Conservation (phyloP, 1,140 invertebrate species). For the Arctopsyche grandis region DNA sequence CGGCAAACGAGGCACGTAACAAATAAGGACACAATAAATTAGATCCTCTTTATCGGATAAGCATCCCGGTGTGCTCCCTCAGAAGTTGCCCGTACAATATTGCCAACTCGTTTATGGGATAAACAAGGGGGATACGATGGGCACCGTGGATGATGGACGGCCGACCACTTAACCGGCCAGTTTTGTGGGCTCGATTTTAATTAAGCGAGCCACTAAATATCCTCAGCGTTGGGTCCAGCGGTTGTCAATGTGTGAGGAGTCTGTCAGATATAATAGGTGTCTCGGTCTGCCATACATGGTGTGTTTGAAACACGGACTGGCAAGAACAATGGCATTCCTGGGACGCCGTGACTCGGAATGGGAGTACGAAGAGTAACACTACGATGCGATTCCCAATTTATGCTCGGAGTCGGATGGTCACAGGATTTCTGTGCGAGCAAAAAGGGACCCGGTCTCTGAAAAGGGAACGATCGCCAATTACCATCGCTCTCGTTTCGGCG, state of each 20-base stretch:
- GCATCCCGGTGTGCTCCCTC: constrained; percentile 2
- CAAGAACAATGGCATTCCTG: constrained; percentile 50
- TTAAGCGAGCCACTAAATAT: no score
- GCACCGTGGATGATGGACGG: not conserved
- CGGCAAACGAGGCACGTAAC: constrained; percentile 50
- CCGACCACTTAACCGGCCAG: no score
- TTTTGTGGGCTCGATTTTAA: no score
- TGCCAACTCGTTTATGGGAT: constrained; percentile 6
- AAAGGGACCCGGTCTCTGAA: no score
- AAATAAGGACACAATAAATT: constrained; percentile 55
- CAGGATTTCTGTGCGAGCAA: not conserved
- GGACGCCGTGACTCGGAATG: constrained; percentile 30
- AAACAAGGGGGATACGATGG: not conserved
- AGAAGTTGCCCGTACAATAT: constrained; percentile 18
- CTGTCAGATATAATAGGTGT: constrained; percentile 8
- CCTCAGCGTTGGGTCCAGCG: no score
- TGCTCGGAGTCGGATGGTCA: not conserved
- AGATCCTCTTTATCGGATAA: constrained; percentile 54
- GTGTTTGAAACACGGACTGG: constrained; percentile 32
- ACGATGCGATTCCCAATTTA: constrained; percentile 3
- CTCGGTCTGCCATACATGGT: constrained; percentile 41
- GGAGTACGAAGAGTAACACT: not conserved
- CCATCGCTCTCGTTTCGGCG: no score
- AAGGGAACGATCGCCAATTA: no score
- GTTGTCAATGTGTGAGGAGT: no score